phyloP scores from a whole-genome alignment of 2,888 invertebrate genomes.

The Nebria brevicollis region DNA sequence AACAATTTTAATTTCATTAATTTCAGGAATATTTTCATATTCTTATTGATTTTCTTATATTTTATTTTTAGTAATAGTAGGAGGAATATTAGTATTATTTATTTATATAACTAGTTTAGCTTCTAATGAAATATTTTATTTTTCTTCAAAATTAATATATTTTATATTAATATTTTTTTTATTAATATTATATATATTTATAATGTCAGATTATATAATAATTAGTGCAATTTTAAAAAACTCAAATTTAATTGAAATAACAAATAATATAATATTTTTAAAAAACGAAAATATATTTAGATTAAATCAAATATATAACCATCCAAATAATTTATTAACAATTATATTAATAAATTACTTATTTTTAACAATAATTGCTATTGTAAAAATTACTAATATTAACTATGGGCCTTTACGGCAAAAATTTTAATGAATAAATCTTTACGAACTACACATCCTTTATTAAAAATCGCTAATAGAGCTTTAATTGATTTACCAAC shows the following conservation, averaged over 20 bases:
- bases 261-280: slow-evolving; percentile 4
- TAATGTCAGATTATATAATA: slow-evolving; percentile 58
- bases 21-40: slow-evolving; percentile 68
- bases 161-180: slow-evolving; percentile 53
- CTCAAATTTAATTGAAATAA: slow-evolving; percentile 59
- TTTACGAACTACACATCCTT: slow-evolving; percentile 64
- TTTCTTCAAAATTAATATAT: too few species aligned
- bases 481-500: slow-evolving; percentile 70
- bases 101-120: too few species aligned
- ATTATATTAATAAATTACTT: slow-evolving; percentile 69
- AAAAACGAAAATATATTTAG: slow-evolving; percentile 61
- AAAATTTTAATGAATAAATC: slow-evolving; percentile 65
- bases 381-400: slow-evolving; percentile 66
- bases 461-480: slow-evolving; percentile 71
- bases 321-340: slow-evolving; percentile 65
- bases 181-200: slow-evolving; percentile 54
- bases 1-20: too few species aligned
- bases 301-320: slow-evolving; percentile 68
- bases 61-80: too few species aligned
- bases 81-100: too few species aligned
- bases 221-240: slow-evolving; percentile 41
- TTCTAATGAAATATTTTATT: too few species aligned
- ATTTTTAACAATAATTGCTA: slow-evolving; percentile 69
- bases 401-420: slow-evolving; percentile 6
- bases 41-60: too few species aligned